Evolutionary conservation across 2,888 invertebrate genomes (phyloP), one percentile per base, ranked within the genome.

Genomic region (Melipona beecheii): DNA sequence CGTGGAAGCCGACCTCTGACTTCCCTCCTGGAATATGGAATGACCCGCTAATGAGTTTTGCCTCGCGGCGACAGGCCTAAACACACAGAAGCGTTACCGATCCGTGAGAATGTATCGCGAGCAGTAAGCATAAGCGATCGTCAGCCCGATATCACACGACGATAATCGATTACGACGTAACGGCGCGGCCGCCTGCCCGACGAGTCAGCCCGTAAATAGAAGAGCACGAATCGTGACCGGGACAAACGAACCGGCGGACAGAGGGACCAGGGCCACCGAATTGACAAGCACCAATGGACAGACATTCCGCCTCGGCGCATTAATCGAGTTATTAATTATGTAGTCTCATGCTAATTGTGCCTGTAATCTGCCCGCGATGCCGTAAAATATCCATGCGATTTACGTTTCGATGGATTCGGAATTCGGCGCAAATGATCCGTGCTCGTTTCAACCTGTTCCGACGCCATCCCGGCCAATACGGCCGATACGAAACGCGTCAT

Each of bases 271-370:
- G 43, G 60, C 69, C 9, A 49, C 54, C 75, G 75, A 78, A 60
- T 84, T 79, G 85, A 88, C 85, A 83, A 70, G 88, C 89, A 89
- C 87, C 89, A 88, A 90, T 84, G 89, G 88, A 85, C 93, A 93
- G 91, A 91, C 93, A 92, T 93, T 94, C 88, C 93, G 93, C 92
- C 90, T 92, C 92, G 92, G 79, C 88, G 92, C 91, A 93, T 93
- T 93, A 93, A 94, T 93, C 92, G 89, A 88, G 90, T 92, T 90
- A 94, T 94, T 93, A 93, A 94, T 93, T 93, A 93, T 93, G 92
- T 93, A 93, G 93, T 93, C 92, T 91, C 89, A 92, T 92, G 92
- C 91, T 93, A 93, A 94, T 93, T 92, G 93, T 89, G 87, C 92
- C 90, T 91, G 90, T 92, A 93, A 93, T 93, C 92, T 91, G 91